Evolutionary conservation across 2,797 vertebrate genomes (phyloP).

Genomic region (Synanceia verrucosa): DNA sequence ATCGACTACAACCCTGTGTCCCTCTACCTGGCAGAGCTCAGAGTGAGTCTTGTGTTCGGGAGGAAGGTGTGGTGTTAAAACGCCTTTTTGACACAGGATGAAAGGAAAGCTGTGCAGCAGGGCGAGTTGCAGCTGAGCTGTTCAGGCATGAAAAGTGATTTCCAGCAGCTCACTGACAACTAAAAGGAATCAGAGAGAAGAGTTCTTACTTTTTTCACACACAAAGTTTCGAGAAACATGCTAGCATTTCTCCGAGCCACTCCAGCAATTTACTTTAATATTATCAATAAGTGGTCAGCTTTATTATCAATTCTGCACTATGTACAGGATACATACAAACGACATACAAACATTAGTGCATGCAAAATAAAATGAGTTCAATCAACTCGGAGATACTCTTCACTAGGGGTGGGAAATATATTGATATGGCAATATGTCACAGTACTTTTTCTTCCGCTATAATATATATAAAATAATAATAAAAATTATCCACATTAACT

Average conservation of each 20-base stretch:
- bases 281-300: too few relatives aligned
- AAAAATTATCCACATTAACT: too few relatives aligned
- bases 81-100: neutral
- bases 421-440: too few relatives aligned
- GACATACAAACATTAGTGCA: too few relatives aligned
- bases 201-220: neutral
- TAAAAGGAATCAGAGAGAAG: neutral
- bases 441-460: too few relatives aligned
- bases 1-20: conserved; percentile 92
- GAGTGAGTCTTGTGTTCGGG: conserved; percentile 78
- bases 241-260: neutral
- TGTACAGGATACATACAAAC: too few relatives aligned
- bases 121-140: neutral
- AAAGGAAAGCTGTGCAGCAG: neutral
- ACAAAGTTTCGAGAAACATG: neutral
- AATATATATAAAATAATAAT: too few relatives aligned
- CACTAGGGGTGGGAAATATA: too few relatives aligned
- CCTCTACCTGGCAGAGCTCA: conserved; percentile 88
- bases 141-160: neutral
- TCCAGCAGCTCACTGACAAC: conserved; percentile 18
- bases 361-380: too few relatives aligned
- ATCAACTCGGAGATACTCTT: too few relatives aligned
- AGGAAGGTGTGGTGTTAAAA: neutral
- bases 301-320: too few relatives aligned
- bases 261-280: neutral